A percentile compares a stretch with the other conserved stretches of the same genome.
Conservation (phyloP, 1,140 invertebrate genomes). For the Euura saliciscinereae region DNA sequence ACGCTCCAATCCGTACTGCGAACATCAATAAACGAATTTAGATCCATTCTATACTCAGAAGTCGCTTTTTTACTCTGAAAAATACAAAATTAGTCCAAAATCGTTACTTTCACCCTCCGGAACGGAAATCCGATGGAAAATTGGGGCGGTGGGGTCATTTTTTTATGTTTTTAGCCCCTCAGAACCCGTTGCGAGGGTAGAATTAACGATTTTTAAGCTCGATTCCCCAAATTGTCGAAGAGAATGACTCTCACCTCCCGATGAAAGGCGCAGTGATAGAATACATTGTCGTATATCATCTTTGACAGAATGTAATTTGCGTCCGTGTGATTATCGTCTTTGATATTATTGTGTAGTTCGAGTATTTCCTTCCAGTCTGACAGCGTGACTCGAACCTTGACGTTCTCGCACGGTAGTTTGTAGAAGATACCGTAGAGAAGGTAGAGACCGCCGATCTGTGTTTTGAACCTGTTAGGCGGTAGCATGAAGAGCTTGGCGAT, state of each 20-base stretch:
- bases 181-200: too few species aligned
- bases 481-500: constrained; percentile 50
- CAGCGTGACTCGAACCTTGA: constrained; percentile 47
- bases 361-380: constrained; percentile 44
- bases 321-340: constrained; percentile 45
- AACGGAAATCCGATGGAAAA: too few species aligned
- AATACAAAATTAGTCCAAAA: too few species aligned
- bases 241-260: constrained; percentile 43
- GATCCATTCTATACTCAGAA: not conserved
- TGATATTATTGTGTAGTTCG: constrained; percentile 42
- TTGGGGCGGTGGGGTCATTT: too few species aligned
- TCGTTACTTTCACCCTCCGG: too few species aligned
- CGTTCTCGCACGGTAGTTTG: constrained; percentile 45
- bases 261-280: constrained; percentile 42
- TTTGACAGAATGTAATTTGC: constrained; percentile 53
- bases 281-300: constrained; percentile 46
- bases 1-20: constrained; percentile 46
- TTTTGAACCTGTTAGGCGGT: constrained; percentile 36
- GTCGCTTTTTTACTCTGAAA: too few species aligned
- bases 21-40: constrained; percentile 21
- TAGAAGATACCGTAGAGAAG: constrained; percentile 53
- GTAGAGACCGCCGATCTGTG: constrained; percentile 50
- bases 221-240: too few species aligned
- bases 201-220: too few species aligned
- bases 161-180: too few species aligned